These are phyloP conservation scores for Ascaphus truei DNA, from an alignment of 2,113 vertebrate species.

Conservation along the genomic window DNA sequence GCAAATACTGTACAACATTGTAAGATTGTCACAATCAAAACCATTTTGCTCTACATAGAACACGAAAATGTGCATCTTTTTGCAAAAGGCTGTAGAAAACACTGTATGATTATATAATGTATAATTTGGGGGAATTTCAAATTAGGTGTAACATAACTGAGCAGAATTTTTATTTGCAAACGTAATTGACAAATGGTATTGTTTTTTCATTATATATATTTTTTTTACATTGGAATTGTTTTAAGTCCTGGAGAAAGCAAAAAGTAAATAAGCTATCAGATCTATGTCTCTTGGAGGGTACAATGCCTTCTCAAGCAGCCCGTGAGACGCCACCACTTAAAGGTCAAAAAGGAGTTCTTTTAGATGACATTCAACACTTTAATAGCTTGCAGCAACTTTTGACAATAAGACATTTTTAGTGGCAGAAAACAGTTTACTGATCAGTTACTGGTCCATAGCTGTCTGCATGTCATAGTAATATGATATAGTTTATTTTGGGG, in stretches of 20 bases:
- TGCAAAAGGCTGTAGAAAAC: too few relatives aligned
- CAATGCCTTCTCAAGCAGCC: slow-evolving; percentile 48
- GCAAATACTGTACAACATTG: too few relatives aligned
- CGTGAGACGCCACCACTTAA: slow-evolving; percentile 49
- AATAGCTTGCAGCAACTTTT: slow-evolving; percentile 49
- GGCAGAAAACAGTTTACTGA: slow-evolving; percentile 46
- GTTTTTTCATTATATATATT: too few relatives aligned
- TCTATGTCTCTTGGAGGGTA: slow-evolving; percentile 31
- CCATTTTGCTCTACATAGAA: too few relatives aligned
- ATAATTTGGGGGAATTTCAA: too few relatives aligned
- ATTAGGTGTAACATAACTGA: too few relatives aligned
- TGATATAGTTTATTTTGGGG: slow-evolving; percentile 55
- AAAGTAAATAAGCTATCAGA: slow-evolving; percentile 37
- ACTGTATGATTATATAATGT: too few relatives aligned
- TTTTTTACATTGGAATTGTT: too few relatives aligned
- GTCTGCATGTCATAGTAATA: slow-evolving; percentile 60
- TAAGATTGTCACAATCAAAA: too few relatives aligned
- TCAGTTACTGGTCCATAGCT: slow-evolving; percentile 60
- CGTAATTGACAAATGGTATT: too few relatives aligned
- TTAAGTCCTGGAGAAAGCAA: slow-evolving; percentile 35
- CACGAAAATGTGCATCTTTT: too few relatives aligned
- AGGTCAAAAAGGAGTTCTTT: slow-evolving; percentile 56
- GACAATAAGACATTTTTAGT: slow-evolving; percentile 60
- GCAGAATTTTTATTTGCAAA: too few relatives aligned
- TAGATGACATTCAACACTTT: slow-evolving; percentile 71